Evolutionary conservation across 2,888 invertebrate genomes (phyloP), one percentile per base, ranked within the genome.

Genomic region (Anoplius nigerrimus): DNA sequence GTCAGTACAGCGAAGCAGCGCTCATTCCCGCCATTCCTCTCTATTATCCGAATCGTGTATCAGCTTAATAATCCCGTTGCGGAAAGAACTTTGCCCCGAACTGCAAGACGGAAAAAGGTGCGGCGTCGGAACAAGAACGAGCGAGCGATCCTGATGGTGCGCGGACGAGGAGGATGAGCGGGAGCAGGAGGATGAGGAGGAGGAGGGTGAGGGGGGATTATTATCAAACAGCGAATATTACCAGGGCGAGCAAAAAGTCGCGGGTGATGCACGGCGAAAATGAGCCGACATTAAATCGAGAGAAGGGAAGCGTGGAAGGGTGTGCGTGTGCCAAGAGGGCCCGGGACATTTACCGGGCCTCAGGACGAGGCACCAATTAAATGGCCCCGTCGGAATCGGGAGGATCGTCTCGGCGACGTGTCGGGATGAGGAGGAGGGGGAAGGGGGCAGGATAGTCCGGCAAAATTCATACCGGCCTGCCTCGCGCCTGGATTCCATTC

Each of bases 201-300:
- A n/a, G 54, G 48, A 57, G 22, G 58, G 53, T 24, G 57, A 45
- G 24, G 56, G 65, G 43, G 67, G 69, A 74, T 79, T 71, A 71
- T 74, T 70, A 69, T 77, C 74, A 59, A 74, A 66, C 66, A 54
- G n/a, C 52, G 61, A 75, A 75, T 75, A 73, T 75, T 55, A 69
- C 59, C 63, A 71, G 56, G 67, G 70, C 61, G 75, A 80, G 73
- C 65, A 72, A 77, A 74, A 74, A 68, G 53, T 6, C 27, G 20
- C 34, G 63, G 51, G 52, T 62, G 69, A 75, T 69, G 62, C 68
- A 64, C 71, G 46, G 61, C 56, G 68, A 72, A 76, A 75, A 75
- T 75, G 68, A 76, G 67, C 43, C 20, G 46, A 63, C 62, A 66
- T 34, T 34, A 34, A 34, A 34, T 34, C 60, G 66, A 43, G n/a